These are phyloP conservation scores for Agrochola lychnidis DNA, from an alignment of 2,888 invertebrate genomes.

Conservation along the genomic window DNA sequence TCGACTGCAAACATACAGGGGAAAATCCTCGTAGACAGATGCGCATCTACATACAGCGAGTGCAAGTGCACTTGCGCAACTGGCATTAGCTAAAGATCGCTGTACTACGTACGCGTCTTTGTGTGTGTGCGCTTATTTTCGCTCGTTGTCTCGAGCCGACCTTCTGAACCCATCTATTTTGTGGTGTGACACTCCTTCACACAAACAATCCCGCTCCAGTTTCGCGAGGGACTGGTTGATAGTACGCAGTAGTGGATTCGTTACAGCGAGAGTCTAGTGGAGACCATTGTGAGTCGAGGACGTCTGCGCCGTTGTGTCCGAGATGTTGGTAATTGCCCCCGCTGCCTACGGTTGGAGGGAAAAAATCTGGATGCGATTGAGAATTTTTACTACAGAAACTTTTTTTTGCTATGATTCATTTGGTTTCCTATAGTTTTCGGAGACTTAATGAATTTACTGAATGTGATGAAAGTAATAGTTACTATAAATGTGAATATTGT, in stretches of 20 bases:
- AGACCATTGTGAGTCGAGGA: slow-evolving; percentile 88
- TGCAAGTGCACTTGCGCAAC: neutral
- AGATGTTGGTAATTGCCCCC: slow-evolving; percentile 89
- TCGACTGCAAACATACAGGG: neutral
- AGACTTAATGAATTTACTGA: neutral
- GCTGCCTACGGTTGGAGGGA: slow-evolving; percentile 71
- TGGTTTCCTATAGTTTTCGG: neutral
- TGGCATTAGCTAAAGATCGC: neutral
- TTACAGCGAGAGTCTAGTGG: slow-evolving; percentile 88
- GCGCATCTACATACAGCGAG: neutral
- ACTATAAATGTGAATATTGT: neutral
- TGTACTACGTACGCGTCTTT: neutral
- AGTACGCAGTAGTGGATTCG: slow-evolving; percentile 88
- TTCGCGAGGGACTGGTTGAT: slow-evolving; percentile 85
- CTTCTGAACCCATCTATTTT: slow-evolving; percentile 27
- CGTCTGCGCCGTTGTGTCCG: slow-evolving; percentile 89
- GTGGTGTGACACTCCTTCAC: slow-evolving; percentile 78
- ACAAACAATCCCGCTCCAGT: slow-evolving; percentile 88
- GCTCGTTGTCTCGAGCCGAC: neutral
- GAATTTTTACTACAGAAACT: slow-evolving; percentile 28
- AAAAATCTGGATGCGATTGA: slow-evolving; percentile 74
- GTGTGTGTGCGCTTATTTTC: neutral
- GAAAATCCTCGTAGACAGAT: neutral
- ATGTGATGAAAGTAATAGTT: neutral
- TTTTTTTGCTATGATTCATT: slow-evolving; percentile 17